Evolutionary conservation across 2,888 invertebrate species (phyloP).

Genomic region (Oscheius sp.): DNA sequence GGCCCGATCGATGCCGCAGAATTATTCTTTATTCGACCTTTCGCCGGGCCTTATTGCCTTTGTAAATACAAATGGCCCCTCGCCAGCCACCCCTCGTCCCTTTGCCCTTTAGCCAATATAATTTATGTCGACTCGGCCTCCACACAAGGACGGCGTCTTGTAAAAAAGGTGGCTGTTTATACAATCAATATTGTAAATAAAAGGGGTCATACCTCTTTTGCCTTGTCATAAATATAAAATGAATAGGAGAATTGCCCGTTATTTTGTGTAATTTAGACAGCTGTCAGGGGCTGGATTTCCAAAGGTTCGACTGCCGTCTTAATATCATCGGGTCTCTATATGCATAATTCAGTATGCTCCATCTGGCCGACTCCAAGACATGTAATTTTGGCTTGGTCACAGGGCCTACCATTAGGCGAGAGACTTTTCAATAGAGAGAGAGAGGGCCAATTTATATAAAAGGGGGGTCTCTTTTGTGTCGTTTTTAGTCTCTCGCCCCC

Average conservation of each 20-base stretch:
- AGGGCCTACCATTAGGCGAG: neutral
- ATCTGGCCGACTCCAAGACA: neutral
- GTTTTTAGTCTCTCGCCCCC: too few relatives aligned
- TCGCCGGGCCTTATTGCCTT: conserved; percentile 27
- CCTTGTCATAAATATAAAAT: too few relatives aligned
- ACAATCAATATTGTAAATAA: too few relatives aligned
- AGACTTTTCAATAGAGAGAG: neutral
- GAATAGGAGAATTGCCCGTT: neutral
- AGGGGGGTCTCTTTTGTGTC: neutral
- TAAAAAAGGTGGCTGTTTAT: too few relatives aligned
- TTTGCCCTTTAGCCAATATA: conserved; percentile 27
- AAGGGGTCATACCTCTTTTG: too few relatives aligned
- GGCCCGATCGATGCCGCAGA: conserved; percentile 7
- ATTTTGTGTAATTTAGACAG: neutral
- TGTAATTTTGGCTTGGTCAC: too few relatives aligned
- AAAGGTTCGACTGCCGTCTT: neutral
- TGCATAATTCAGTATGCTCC: conserved; percentile 8
- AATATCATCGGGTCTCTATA: neutral
- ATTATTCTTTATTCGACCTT: conserved; percentile 34
- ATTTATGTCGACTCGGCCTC: conserved; percentile 27
- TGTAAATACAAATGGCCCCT: conserved; percentile 32
- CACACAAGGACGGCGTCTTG: neutral
- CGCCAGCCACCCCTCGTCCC: conserved; percentile 1
- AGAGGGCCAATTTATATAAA: conserved; percentile 8
- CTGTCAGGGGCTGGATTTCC: neutral